phyloP scores from a whole-genome alignment of 1,140 invertebrate genomes.

The Leptestheria dahalacensis region DNA sequence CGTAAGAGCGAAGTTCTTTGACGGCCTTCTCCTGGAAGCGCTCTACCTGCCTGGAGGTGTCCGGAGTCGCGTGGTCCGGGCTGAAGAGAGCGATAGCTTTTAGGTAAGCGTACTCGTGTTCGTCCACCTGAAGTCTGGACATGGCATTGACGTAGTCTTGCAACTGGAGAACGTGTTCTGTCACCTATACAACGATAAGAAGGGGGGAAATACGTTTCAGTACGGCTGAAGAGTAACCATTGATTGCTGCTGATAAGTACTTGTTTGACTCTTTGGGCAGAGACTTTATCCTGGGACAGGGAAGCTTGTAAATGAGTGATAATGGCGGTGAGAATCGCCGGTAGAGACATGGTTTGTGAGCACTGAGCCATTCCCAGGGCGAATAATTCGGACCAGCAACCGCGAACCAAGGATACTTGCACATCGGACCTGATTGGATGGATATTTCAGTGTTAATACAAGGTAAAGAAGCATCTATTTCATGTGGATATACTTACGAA shows the following conservation, averaged over 20 bases:
- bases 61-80: conserved; percentile 33
- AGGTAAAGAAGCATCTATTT: too few relatives aligned
- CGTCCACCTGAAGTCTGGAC: conserved; percentile 55
- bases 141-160: conserved; percentile 66
- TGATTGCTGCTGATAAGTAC: conserved; percentile 18
- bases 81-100: conserved; percentile 71
- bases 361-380: conserved; percentile 81
- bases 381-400: conserved; percentile 86
- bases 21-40: conserved; percentile 56
- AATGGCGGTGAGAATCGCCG: conserved; percentile 66
- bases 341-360: conserved; percentile 57
- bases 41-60: conserved; percentile 35
- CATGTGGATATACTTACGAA: conserved; percentile 39
- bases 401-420: conserved; percentile 65
- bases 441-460: too few relatives aligned
- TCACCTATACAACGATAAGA: conserved; percentile 33
- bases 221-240: background rate
- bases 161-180: conserved; percentile 64
- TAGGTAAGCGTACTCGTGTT: conserved; percentile 78
- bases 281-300: conserved; percentile 51
- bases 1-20: conserved; percentile 46
- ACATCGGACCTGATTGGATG: conserved; percentile 64
- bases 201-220: background rate
- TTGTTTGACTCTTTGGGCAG: conserved; percentile 50
- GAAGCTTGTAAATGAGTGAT: conserved; percentile 41